These are phyloP conservation scores for Eupleurogrammus muticus DNA, from an alignment of 2,797 vertebrate genomes.

Conservation along the genomic window DNA sequence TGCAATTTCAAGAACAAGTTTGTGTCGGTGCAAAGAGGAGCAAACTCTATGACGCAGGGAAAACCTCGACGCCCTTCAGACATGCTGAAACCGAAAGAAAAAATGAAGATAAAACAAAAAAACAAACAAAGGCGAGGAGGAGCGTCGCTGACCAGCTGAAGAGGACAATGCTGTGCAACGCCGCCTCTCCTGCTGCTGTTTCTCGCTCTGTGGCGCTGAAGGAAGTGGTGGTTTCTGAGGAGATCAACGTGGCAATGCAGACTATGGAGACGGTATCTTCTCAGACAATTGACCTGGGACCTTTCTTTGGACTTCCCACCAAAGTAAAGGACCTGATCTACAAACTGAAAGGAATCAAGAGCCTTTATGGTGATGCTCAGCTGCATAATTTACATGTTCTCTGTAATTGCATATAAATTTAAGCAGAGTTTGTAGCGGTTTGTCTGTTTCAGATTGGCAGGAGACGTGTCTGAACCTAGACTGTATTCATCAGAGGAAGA, in stretches of 20 bases:
- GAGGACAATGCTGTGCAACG: slow-evolving; percentile 91
- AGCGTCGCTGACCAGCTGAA: slow-evolving; percentile 91
- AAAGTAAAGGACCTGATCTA: slow-evolving; percentile 92
- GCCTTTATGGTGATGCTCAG: slow-evolving; percentile 89
- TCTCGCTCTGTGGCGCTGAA: slow-evolving; percentile 85
- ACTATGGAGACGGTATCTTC: slow-evolving; percentile 80
- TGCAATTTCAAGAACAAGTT: slow-evolving; percentile 74
- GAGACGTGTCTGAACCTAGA: slow-evolving; percentile 91
- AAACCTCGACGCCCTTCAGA: slow-evolving; percentile 48
- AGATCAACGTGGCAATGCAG: slow-evolving; percentile 88
- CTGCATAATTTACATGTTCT: background rate
- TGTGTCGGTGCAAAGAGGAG: slow-evolving; percentile 44
- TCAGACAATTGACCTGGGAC: slow-evolving; percentile 87
- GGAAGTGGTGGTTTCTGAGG: slow-evolving; percentile 87
- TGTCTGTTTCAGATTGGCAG: slow-evolving; percentile 90
- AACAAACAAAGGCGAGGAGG: slow-evolving; percentile 63
- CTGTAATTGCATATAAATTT: background rate
- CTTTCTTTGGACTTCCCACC: slow-evolving; percentile 95
- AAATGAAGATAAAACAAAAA: slow-evolving; percentile 6
- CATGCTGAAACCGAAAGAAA: background rate
- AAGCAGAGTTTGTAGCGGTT: background rate
- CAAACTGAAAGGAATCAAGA: slow-evolving; percentile 89
- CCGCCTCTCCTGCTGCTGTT: slow-evolving; percentile 78
- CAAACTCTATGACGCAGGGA: slow-evolving; percentile 32
- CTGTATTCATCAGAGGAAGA: slow-evolving; percentile 89